Percentiles rank a stretch among this genome's conserved stretches.
Conservation (phyloP, 2,797 vertebrate species). For the Arctocebus calabarensis region DNA sequence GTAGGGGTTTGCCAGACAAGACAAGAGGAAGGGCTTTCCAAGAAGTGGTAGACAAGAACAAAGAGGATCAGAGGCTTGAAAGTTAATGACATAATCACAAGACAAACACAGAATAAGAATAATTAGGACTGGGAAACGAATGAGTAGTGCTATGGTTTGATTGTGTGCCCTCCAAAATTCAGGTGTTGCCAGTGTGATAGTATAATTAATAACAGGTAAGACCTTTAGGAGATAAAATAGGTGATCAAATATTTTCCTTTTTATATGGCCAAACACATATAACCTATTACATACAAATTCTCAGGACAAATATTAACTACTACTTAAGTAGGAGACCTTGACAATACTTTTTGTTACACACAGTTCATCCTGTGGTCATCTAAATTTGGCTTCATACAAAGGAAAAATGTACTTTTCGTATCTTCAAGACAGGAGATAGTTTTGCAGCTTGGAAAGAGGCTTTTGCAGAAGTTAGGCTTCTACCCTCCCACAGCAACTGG, state of each 20-base stretch:
- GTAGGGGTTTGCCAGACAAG: neutral
- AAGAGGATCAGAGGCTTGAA: neutral
- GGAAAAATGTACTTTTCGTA: constrained; percentile 2
- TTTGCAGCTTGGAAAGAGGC: constrained; percentile 4
- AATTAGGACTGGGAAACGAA: neutral
- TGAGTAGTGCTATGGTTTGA: neutral
- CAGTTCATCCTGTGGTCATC: neutral
- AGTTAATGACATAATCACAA: neutral
- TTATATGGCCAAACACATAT: neutral
- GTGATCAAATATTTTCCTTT: neutral
- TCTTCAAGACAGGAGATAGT: neutral
- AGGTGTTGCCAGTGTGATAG: neutral
- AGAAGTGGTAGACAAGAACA: neutral
- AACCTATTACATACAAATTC: neutral
- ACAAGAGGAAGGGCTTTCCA: neutral
- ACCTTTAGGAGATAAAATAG: neutral
- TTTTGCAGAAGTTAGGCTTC: neutral
- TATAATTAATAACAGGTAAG: neutral
- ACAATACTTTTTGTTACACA: neutral
- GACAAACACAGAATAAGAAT: neutral
- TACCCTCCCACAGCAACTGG: neutral
- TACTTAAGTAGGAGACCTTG: neutral
- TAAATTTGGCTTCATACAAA: constrained; percentile 24
- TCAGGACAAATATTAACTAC: neutral
- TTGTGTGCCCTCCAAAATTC: neutral